A percentile compares a stretch with the other conserved stretches of the same genome.
Evolutionary conservation across 2,888 invertebrate species (phyloP).

Genomic region (Kuschelorhynchus macadamiae): DNA sequence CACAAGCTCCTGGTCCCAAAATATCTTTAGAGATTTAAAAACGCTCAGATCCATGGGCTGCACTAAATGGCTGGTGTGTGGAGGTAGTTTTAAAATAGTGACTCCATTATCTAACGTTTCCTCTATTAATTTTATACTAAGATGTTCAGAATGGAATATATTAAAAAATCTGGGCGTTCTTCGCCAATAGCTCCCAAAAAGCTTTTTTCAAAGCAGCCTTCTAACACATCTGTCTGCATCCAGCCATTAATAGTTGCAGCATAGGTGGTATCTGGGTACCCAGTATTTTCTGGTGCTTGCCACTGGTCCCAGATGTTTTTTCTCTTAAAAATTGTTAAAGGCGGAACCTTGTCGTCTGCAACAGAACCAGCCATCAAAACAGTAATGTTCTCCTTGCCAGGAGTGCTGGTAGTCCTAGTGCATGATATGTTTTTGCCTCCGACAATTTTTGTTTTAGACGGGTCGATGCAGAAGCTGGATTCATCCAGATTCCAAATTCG

Average conservation of each 20-base stretch:
- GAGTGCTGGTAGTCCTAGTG: constrained; percentile 34
- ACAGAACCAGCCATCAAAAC: constrained; percentile 55
- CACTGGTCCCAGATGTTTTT: constrained; percentile 63
- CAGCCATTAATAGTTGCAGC: constrained; percentile 60
- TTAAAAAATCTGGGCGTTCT: constrained; percentile 48
- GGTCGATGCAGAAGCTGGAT: constrained; percentile 45
- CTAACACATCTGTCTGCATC: constrained; percentile 58
- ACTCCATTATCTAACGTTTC: constrained; percentile 15
- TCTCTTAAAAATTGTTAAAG: constrained; percentile 61
- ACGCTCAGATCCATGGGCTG: constrained; percentile 51
- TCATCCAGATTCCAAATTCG: constrained; percentile 45
- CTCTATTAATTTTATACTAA: constrained; percentile 18
- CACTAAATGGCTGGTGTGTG: constrained; percentile 55
- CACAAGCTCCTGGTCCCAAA: constrained; percentile 48
- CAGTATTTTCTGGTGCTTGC: constrained; percentile 54
- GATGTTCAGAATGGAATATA: constrained; percentile 35
- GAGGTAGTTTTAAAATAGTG: constrained; percentile 45
- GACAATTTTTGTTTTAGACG: constrained; percentile 43
- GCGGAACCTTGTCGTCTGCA: constrained; percentile 59
- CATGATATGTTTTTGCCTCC: constrained; percentile 30
- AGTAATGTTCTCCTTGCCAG: constrained; percentile 59
- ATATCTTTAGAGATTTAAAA: constrained; percentile 53
- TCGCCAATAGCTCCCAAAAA: constrained; percentile 37
- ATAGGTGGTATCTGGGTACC: constrained; percentile 56
- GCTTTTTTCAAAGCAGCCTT: constrained; percentile 56